Base-by-base conservation (phyloP, 2,888 invertebrate species). In the Ormyrus pomaceus region DNA sequence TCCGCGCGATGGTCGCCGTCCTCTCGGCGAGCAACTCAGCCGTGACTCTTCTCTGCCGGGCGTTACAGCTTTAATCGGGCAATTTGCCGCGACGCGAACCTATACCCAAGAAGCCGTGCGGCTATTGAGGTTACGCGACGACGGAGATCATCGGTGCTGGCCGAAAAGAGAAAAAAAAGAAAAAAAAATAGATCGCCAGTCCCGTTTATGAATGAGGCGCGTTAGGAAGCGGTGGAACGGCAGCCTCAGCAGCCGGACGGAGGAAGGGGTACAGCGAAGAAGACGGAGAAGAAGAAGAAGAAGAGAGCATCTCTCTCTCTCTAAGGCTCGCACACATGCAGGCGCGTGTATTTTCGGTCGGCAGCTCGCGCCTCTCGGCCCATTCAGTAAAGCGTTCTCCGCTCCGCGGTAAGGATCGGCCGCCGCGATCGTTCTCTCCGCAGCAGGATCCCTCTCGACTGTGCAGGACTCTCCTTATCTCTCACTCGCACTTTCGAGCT, bases 301-400 rank as follows among this genome's bases (percentile, higher is more conserved):
- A 48, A 64, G 50, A 66, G 53, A 66, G 48, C 51, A 66, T 34
- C 34, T 34, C 34, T 59, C 59, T 59, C 9, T 45, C 10, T 34
- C 46, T 64, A 6, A 48, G n/a, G 48, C 10, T 10, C 64, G 8
- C 64, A 45, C n/a, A 64, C n/a, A 45, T n/a, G 7, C 13, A 64
- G 4, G 13, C 55, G 6, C 50, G 6, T 61, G 70, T 70, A 64
- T 77, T 77, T 70, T 77, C 77, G 77, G 64, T 61, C 65, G 34
- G 34, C 34, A 34, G 34, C 56, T 11, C 58, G 58, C 56, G 34
- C 34, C 34, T 34, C 34, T 48, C 13, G 11, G 55, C 56, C 70
- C 70, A 71, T 77, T 70, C 70, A 77, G 70, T 64, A 70, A 71
- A 70, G 79, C 80, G 74, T 82, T 76, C 84, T 84, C 76, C 76